These are phyloP conservation scores for Halichondria panicea DNA, from an alignment of 37 sponge, comb jelly and placozoan genomes.

Conservation along the genomic window DNA sequence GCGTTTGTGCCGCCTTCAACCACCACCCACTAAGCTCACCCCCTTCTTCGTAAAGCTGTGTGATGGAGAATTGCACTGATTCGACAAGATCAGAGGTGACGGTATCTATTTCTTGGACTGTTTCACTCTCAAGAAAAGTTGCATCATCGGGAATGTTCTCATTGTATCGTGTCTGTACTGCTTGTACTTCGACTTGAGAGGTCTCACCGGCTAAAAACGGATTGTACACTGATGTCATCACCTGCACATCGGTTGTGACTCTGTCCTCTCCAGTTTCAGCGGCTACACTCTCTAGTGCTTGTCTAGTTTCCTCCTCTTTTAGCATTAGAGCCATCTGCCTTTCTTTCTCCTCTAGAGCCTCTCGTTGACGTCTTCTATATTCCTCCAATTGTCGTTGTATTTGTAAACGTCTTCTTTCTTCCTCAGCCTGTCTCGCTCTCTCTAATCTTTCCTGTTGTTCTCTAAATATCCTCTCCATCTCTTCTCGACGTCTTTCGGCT, in stretches of 20 bases:
- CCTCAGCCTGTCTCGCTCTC: too few relatives aligned
- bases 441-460: too few relatives aligned
- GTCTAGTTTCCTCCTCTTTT: neutral
- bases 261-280: neutral
- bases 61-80: neutral
- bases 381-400: neutral
- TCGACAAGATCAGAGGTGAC: neutral
- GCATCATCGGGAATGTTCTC: neutral
- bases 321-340: neutral
- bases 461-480: too few relatives aligned
- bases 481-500: too few relatives aligned
- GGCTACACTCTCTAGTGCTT: neutral
- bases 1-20: neutral
- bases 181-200: neutral
- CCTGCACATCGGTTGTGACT: too few relatives aligned
- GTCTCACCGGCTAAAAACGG: neutral
- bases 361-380: neutral
- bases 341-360: neutral
- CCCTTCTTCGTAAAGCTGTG: neutral
- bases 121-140: neutral
- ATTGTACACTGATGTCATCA: neutral
- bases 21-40: neutral
- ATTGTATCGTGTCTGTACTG: neutral
- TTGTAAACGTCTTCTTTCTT: too few relatives aligned
- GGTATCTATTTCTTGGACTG: neutral